Evolutionary conservation across 2,797 vertebrate species (phyloP), one percentile per base, ranked within the genome.

Genomic region (Babyrousa celebensis): DNA sequence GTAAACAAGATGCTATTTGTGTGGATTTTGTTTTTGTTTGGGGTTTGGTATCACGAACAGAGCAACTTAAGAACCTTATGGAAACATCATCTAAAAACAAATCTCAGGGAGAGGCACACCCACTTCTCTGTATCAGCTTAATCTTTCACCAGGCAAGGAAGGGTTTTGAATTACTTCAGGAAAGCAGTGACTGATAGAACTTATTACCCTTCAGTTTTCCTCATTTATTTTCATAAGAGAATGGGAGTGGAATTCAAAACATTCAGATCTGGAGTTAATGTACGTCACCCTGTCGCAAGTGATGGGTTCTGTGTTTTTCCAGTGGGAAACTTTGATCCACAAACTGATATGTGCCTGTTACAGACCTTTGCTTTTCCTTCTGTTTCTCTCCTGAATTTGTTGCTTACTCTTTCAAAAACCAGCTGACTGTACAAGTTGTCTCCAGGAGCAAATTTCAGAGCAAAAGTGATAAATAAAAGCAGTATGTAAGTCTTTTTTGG

Each of bases 171-270:
- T 98, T 98, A 98, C 98, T 98, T 98, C 96, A 98, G 98, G 97
- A 98, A 98, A 98, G 98, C 98, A 97, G 97, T 97, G 97, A 95
- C 96, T 92, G 96, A 95, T 93, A 97, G 96, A 98, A 97, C 96
- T 98, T 98, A 98, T 98, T 98, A 98, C 97, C 98, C 98, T 98
- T 98, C 98, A 97, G 90, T 98, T 98, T 98, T 98, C 97, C 97
- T 98, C 97, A 89, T 98, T 98, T 98, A 98, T 98, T 98, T 98
- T 98, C 97, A 97, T 97, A 98, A 98, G 97, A 98, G 98, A 98
- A 97, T 72, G 36, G 97, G 95, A 98, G 96, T 97, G 96, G 97
- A 98, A 98, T 98, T 95, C 95, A 97, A 97, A 98, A 98, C 98
- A 98, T 98, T 96, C 97, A 97, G 96, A 96, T 96, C 93, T 97